phyloP scores from a whole-genome alignment of 92 coral and sea anemone genomes.

The Paramuricea clavata region DNA sequence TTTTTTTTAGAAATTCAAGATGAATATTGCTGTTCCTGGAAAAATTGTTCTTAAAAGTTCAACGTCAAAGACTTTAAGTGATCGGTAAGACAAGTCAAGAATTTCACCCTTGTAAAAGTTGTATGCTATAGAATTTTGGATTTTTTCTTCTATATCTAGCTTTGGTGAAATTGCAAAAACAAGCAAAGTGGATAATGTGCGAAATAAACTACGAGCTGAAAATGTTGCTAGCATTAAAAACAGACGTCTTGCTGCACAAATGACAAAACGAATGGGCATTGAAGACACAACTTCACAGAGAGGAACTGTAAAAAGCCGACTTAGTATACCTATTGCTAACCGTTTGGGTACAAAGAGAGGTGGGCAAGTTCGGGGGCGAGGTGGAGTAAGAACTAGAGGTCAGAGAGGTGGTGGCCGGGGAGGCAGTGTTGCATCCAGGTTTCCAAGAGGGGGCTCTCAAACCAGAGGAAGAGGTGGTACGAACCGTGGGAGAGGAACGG shows the following conservation, averaged over 20 bases:
- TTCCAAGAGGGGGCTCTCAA: constrained; percentile 67
- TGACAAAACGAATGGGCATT: constrained; percentile 94
- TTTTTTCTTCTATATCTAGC: constrained; percentile 85
- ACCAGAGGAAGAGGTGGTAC: constrained; percentile 64
- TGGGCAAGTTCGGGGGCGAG: constrained; percentile 60
- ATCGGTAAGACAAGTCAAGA: constrained; percentile 85
- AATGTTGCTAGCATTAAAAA: constrained; percentile 88
- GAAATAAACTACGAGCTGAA: constrained; percentile 80
- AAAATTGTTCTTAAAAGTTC: constrained; percentile 96
- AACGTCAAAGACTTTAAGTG: constrained; percentile 95
- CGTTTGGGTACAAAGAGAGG: constrained; percentile 55
- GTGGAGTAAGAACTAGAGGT: constrained; percentile 56
- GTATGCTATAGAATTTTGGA: neutral
- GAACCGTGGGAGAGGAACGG: constrained; percentile 21
- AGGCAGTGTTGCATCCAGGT: constrained; percentile 33
- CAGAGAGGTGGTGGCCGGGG: constrained; percentile 60
- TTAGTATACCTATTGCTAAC: constrained; percentile 72
- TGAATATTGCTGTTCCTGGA: constrained; percentile 66
- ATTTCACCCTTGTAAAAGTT: neutral
- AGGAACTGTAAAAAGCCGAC: constrained; percentile 66
- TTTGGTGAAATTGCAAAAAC: constrained; percentile 92
- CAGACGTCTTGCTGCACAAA: constrained; percentile 96
- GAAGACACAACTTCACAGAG: constrained; percentile 74
- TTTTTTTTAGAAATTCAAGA: constrained; percentile 8
- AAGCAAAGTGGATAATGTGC: constrained; percentile 41